Conservation (phyloP, 2,113 vertebrate species). For the Lanius ludovicianus region DNA sequence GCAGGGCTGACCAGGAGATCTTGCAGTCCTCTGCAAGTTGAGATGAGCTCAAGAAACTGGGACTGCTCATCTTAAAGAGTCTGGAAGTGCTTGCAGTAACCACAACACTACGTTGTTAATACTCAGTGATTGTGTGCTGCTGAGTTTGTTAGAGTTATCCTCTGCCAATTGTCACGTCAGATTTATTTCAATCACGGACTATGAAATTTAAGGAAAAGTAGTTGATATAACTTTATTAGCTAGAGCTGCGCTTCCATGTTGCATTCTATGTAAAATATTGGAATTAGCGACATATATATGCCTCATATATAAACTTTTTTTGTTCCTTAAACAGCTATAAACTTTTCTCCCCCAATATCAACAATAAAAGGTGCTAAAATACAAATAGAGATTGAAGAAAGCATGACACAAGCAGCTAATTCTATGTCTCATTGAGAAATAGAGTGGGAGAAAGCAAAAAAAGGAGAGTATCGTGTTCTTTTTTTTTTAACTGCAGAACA, state of each 20-base stretch:
- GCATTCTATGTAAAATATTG: background rate
- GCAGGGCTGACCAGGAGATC: background rate
- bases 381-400: background rate
- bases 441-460: background rate
- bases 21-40: background rate
- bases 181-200: background rate
- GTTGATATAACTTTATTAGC: background rate
- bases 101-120: background rate
- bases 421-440: background rate
- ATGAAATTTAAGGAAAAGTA: background rate
- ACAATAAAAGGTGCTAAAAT: background rate
- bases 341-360: background rate
- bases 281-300: background rate
- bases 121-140: background rate
- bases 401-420: background rate
- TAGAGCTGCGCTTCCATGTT: background rate
- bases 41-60: background rate
- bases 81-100: background rate
- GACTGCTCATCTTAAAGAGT: background rate
- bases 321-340: background rate
- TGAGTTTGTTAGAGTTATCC: background rate
- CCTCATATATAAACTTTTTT: background rate
- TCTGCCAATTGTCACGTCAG: background rate
- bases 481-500: background rate
- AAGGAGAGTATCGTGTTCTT: background rate